Conservation (phyloP, 35 echinoderm and acorn worm genomes). For the Heliocidaris tuberculata region DNA sequence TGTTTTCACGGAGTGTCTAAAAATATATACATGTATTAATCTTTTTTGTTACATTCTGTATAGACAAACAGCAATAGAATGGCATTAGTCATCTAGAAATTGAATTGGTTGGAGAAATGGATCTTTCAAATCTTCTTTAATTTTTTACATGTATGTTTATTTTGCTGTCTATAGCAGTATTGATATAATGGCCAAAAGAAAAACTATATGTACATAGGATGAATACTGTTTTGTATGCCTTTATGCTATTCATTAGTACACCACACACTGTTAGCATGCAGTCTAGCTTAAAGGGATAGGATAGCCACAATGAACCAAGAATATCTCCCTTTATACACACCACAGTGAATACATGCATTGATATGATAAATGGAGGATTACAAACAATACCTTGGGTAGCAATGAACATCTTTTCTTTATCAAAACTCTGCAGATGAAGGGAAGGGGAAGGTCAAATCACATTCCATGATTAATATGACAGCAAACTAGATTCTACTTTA, state of each 20-base stretch:
- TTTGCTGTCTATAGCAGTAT: too few relatives aligned
- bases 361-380: neutral
- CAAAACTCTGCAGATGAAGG: constrained; percentile 50
- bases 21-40: too few relatives aligned
- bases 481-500: neutral
- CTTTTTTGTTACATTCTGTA: too few relatives aligned
- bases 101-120: too few relatives aligned
- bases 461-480: neutral
- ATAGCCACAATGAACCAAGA: neutral
- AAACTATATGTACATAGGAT: too few relatives aligned
- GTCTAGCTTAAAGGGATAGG: neutral
- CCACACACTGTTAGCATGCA: neutral
- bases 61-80: too few relatives aligned
- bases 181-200: too few relatives aligned
- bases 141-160: too few relatives aligned
- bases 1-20: too few relatives aligned
- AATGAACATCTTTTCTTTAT: constrained; percentile 63
- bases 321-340: neutral
- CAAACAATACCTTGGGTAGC: constrained; percentile 68
- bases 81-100: too few relatives aligned
- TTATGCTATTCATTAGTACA: neutral
- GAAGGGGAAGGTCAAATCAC: neutral
- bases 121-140: too few relatives aligned
- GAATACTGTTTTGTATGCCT: too few relatives aligned
- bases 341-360: neutral